phyloP scores from a whole-genome alignment of 2,113 vertebrate genomes.

The Odocoileus virginianus region DNA sequence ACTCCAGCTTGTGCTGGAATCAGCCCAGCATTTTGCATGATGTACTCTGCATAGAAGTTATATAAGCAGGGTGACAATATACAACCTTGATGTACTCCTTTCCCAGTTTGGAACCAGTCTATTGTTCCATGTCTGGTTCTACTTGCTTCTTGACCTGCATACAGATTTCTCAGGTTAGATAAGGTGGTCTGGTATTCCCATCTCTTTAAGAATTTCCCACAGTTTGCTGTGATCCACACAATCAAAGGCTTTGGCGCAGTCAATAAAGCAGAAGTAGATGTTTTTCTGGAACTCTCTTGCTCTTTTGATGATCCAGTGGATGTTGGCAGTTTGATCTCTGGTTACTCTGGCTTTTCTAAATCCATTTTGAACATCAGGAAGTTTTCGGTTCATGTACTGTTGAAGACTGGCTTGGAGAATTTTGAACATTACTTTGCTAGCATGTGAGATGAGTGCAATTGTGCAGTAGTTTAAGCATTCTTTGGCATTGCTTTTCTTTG shows the following conservation, averaged over 20 bases:
- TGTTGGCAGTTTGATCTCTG: not conserved
- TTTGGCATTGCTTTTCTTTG: not conserved
- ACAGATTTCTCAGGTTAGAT: not conserved
- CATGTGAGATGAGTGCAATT: not conserved
- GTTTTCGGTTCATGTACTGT: accelerated
- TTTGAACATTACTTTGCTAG: not conserved
- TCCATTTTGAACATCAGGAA: not conserved
- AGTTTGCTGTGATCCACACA: not conserved
- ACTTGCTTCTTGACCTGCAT: not conserved
- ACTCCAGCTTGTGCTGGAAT: not conserved
- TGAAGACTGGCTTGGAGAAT: not conserved
- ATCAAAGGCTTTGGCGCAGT: not conserved
- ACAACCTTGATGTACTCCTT: not conserved
- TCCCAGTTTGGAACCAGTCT: not conserved
- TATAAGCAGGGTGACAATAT: not conserved
- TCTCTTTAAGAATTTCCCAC: not conserved
- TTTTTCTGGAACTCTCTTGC: not conserved
- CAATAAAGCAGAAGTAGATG: not conserved
- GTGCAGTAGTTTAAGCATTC: not conserved
- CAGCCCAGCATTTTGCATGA: not conserved
- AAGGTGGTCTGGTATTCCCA: not conserved
- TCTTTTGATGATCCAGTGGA: accelerated
- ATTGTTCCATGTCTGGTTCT: not conserved
- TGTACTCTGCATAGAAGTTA: not conserved
- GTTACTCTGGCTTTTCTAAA: not conserved